phyloP scores from a whole-genome alignment of 2,113 vertebrate species.

The Fulica atra region DNA sequence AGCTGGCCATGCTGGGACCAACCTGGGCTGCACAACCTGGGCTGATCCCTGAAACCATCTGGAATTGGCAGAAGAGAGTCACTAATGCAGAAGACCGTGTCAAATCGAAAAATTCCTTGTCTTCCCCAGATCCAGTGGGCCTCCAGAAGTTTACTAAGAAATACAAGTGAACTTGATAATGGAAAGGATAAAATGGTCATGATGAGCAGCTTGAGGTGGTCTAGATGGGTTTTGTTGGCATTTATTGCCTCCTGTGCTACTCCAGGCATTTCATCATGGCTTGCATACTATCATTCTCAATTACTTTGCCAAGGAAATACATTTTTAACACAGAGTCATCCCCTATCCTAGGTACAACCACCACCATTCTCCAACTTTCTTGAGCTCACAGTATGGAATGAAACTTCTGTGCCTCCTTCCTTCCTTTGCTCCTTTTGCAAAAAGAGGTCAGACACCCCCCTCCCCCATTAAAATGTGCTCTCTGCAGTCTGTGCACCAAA shows the following conservation, averaged over 20 bases:
- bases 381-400: background rate
- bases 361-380: background rate
- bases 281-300: background rate
- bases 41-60: background rate
- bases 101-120: background rate
- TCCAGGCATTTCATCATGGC: background rate
- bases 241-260: background rate
- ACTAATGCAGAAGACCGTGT: background rate
- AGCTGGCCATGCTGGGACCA: fast-evolving
- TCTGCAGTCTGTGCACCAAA: background rate
- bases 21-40: background rate
- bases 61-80: background rate
- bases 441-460: background rate
- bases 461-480: background rate
- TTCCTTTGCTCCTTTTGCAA: background rate
- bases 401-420: background rate
- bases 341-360: background rate
- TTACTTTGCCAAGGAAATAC: background rate
- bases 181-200: background rate
- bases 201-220: background rate
- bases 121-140: background rate
- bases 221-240: background rate
- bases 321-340: background rate
- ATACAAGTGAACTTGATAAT: background rate
- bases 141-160: background rate